phyloP scores from a whole-genome alignment of 2,888 invertebrate genomes.

The Zaprionus bogoriensis region DNA sequence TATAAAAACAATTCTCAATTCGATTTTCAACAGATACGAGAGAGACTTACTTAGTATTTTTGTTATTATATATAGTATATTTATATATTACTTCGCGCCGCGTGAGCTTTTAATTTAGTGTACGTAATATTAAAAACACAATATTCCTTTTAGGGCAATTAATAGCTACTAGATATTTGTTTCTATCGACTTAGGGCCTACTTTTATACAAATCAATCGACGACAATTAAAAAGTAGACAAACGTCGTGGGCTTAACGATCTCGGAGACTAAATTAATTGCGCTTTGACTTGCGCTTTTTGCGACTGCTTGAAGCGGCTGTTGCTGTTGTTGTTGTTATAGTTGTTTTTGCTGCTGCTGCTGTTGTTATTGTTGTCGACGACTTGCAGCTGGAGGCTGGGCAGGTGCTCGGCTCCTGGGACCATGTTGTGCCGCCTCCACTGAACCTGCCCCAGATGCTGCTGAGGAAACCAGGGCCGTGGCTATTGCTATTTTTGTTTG shows the following conservation, averaged over 20 bases:
- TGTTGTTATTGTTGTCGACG: not conserved
- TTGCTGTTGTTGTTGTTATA: slow-evolving; percentile 5
- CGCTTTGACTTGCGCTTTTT: slow-evolving; percentile 79
- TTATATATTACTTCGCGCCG: slow-evolving; percentile 41
- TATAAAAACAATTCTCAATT: slow-evolving; percentile 70
- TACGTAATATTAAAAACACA: slow-evolving; percentile 66
- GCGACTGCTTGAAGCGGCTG: slow-evolving; percentile 58
- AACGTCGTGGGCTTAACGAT: slow-evolving; percentile 7
- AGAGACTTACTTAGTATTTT: slow-evolving; percentile 56
- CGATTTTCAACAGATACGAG: slow-evolving; percentile 60
- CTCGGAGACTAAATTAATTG: slow-evolving; percentile 46
- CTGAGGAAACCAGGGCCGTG: slow-evolving; percentile 49
- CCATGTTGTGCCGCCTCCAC: slow-evolving; percentile 18
- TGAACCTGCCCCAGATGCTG: slow-evolving; percentile 65
- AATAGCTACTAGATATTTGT: slow-evolving; percentile 54
- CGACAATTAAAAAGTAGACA: slow-evolving; percentile 21
- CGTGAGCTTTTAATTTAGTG: slow-evolving; percentile 61
- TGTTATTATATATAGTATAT: slow-evolving; percentile 34
- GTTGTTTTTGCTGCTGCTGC: not conserved
- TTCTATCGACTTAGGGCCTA: slow-evolving; percentile 29
- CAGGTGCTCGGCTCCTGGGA: slow-evolving; percentile 13
- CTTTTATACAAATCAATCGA: slow-evolving; percentile 62
- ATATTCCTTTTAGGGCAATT: slow-evolving; percentile 54
- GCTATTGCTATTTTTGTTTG: slow-evolving; percentile 48
- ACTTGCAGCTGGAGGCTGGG: slow-evolving; percentile 14